Percentiles rank a stretch among this genome's conserved stretches.
Evolutionary conservation across 2,113 vertebrate genomes (phyloP).

Genomic region (Columbina picui): DNA sequence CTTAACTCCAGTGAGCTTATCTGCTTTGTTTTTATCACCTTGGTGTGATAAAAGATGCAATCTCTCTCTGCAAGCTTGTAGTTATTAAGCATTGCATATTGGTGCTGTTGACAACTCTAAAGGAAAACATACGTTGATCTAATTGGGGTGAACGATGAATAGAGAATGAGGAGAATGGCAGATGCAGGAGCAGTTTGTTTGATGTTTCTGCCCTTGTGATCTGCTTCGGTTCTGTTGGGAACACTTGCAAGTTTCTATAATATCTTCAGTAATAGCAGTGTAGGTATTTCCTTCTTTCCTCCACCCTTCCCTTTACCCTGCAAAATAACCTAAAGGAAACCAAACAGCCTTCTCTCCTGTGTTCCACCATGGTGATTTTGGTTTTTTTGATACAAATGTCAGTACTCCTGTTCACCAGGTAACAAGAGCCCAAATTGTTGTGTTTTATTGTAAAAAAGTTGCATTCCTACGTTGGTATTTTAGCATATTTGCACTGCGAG

Average conservation of each 20-base stretch:
- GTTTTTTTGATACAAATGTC: no score
- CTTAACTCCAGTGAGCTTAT: background rate
- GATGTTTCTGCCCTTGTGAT: background rate
- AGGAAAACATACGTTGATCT: background rate
- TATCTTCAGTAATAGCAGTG: background rate
- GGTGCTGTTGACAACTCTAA: background rate
- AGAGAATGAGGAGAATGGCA: background rate
- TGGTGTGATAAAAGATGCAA: background rate
- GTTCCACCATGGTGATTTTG: no score
- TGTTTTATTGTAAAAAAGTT: background rate
- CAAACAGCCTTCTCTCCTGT: no score
- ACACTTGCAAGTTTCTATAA: background rate
- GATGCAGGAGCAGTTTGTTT: background rate
- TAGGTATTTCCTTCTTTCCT: background rate
- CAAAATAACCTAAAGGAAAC: background rate
- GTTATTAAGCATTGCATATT: background rate
- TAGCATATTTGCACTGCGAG: rapidly evolving
- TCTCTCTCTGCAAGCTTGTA: background rate
- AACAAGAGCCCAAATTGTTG: no score
- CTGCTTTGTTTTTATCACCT: background rate
- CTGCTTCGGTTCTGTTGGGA: background rate
- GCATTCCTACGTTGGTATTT: background rate
- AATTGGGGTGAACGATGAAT: background rate
- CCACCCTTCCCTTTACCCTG: background rate
- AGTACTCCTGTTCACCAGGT: no score